phyloP scores from a whole-genome alignment of 2,113 vertebrate genomes.

The Burhinus bistriatus region DNA sequence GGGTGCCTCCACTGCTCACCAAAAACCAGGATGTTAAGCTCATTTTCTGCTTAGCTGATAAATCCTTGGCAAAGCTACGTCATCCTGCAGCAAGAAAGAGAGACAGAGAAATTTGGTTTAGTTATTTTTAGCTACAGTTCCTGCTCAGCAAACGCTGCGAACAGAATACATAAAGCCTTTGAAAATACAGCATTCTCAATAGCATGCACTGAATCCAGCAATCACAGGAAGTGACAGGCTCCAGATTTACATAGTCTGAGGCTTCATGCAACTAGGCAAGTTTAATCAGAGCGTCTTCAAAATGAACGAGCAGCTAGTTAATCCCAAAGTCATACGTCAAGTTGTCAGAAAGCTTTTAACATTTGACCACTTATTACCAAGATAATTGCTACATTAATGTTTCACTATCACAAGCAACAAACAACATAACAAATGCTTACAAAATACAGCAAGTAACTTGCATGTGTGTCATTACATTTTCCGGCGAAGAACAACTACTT shows the following conservation, averaged over 20 bases:
- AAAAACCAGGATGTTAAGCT: constrained; percentile 99
- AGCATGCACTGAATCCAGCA: constrained; percentile 73
- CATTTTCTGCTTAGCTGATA: constrained; percentile 87
- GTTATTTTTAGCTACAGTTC: constrained; percentile 57
- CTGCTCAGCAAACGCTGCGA: constrained; percentile 28
- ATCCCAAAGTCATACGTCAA: background rate
- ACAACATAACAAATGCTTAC: background rate
- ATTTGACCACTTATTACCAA: background rate
- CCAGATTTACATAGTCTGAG: constrained; percentile 49
- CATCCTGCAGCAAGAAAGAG: constrained; percentile 80
- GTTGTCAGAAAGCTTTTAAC: constrained; percentile 2
- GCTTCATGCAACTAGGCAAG: background rate
- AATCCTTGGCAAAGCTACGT: constrained; percentile 80
- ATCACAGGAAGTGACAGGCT: constrained; percentile 73
- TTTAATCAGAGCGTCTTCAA: background rate
- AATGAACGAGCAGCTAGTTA: background rate
- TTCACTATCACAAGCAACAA: background rate
- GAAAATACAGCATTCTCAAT: background rate
- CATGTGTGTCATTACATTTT: background rate
- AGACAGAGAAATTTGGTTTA: constrained; percentile 51
- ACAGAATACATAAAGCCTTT: constrained; percentile 11
- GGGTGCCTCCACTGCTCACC: constrained; percentile 96
- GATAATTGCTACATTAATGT: background rate
- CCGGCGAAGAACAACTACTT: background rate
- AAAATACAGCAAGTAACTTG: background rate